phyloP scores from a whole-genome alignment of 2,113 vertebrate genomes.

The Poecilia latipinna region DNA sequence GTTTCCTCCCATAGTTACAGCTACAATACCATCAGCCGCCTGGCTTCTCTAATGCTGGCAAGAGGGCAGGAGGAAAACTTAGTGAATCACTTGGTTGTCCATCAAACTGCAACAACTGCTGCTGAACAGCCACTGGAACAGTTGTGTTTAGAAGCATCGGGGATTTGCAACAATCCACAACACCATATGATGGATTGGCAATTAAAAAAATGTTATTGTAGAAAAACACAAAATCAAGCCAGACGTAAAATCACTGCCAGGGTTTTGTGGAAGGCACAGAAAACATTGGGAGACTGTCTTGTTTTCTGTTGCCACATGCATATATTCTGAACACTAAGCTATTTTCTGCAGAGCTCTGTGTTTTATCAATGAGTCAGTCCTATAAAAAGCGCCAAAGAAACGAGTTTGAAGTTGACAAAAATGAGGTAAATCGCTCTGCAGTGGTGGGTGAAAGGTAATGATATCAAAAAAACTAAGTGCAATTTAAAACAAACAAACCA shows the following conservation, averaged over 20 bases:
- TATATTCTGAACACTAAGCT: neutral
- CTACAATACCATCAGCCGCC: neutral
- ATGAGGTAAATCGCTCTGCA: neutral
- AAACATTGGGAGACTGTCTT: neutral
- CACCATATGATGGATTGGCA: neutral
- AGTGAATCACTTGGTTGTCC: neutral
- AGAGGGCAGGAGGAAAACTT: neutral
- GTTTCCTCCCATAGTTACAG: neutral
- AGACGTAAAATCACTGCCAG: neutral
- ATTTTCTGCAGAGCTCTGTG: neutral
- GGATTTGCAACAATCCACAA: neutral
- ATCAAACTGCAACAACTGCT: neutral
- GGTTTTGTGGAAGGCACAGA: neutral
- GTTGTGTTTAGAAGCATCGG: neutral
- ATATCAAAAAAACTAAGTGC: too few relatives aligned
- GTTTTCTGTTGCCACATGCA: neutral
- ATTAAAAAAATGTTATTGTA: neutral
- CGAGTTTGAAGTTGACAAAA: neutral
- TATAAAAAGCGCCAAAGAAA: neutral
- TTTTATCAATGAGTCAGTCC: neutral
- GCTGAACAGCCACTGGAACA: neutral
- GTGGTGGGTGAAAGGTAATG: neutral
- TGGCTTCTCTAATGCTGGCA: slow-evolving; percentile 1
- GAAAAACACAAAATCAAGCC: neutral
- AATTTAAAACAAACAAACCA: neutral